Evolutionary conservation across 2,113 vertebrate genomes (phyloP).

Genomic region (Sigmodon hispidus): DNA sequence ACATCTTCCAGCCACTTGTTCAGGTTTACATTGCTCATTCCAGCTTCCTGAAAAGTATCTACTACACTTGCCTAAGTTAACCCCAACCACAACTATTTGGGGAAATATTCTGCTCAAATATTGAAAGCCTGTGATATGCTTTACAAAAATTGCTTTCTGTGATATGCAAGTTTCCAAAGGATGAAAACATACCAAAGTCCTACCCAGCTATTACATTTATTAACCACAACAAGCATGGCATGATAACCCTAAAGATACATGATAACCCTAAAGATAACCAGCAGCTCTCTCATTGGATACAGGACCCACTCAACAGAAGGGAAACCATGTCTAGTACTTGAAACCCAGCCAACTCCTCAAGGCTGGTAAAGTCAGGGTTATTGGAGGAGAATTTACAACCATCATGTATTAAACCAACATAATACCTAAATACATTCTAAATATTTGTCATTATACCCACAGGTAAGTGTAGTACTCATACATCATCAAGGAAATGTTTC

Average conservation of each 20-base stretch:
- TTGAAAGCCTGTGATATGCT: not conserved
- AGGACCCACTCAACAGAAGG: not conserved
- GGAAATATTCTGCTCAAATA: conserved; percentile 11
- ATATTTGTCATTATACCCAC: not conserved
- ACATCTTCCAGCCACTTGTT: not conserved
- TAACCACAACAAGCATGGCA: not conserved
- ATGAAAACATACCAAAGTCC: not conserved
- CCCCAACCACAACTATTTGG: not conserved
- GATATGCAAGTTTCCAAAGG: not conserved
- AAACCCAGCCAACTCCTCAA: not conserved
- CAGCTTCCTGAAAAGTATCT: not conserved
- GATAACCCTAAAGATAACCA: not conserved
- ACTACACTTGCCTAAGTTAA: not conserved
- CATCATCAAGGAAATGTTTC: not conserved
- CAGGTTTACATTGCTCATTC: not conserved
- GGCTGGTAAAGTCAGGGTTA: not conserved
- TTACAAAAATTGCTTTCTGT: not conserved
- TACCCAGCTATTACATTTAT: not conserved
- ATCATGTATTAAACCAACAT: not conserved
- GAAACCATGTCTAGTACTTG: not conserved
- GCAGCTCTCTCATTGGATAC: not conserved
- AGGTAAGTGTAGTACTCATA: not conserved
- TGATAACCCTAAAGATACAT: not conserved
- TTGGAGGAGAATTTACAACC: not conserved
- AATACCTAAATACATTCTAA: not conserved